Conservation (phyloP, 2,113 vertebrate species). For the Nanger granti region DNA sequence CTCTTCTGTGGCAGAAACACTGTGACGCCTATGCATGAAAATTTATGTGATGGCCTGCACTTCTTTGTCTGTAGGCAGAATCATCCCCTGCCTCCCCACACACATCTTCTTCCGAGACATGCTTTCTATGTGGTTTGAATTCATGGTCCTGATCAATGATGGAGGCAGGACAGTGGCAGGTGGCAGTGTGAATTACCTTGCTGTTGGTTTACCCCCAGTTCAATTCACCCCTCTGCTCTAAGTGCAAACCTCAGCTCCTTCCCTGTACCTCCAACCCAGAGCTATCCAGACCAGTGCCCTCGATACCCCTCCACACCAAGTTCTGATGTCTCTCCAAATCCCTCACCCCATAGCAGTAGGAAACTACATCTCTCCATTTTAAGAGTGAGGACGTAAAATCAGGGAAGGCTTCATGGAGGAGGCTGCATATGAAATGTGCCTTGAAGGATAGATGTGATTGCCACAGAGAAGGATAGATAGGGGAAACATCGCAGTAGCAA, state of each 20-base stretch:
- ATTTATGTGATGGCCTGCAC: background rate
- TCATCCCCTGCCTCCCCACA: background rate
- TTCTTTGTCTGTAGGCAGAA: background rate
- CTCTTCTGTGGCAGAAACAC: background rate
- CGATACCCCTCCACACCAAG: background rate
- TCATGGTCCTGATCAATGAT: background rate
- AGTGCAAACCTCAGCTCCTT: background rate
- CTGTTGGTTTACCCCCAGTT: background rate
- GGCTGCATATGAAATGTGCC: background rate
- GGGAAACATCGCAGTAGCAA: background rate
- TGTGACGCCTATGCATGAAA: background rate
- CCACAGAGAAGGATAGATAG: background rate
- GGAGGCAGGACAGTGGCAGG: background rate
- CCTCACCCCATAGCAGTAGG: background rate
- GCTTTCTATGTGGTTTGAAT: background rate
- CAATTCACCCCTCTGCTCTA: background rate
- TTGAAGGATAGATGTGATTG: constrained; percentile 1
- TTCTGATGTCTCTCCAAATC: background rate
- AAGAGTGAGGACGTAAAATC: background rate
- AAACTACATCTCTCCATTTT: background rate
- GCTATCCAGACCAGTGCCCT: background rate
- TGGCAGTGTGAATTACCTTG: background rate
- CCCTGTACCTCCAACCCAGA: background rate
- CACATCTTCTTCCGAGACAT: background rate
- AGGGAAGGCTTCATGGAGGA: background rate